Conservation (phyloP, 2,113 vertebrate genomes). For the Aepyceros melampus region DNA sequence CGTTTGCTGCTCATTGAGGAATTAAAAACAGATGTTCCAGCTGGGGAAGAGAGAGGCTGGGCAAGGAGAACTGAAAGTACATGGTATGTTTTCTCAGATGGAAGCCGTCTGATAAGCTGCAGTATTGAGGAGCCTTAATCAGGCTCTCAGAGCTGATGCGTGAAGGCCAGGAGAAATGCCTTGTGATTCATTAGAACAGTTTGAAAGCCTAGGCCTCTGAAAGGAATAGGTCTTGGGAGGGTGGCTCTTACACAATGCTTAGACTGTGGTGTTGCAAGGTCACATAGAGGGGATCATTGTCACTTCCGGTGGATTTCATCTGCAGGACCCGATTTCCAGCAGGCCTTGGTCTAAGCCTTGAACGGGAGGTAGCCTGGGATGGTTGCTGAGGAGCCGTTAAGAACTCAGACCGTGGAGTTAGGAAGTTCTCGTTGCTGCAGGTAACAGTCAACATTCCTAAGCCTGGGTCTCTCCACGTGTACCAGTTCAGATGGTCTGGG, state of each 20-base stretch:
- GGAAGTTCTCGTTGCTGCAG: accelerated
- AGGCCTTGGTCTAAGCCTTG: neutral
- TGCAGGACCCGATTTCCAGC: neutral
- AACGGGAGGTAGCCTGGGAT: neutral
- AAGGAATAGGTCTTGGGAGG: neutral
- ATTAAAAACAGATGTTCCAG: neutral
- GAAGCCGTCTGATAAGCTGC: neutral
- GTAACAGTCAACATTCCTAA: accelerated
- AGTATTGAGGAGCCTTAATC: neutral
- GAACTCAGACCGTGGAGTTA: neutral
- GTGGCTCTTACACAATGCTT: accelerated
- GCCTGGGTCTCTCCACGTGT: accelerated
- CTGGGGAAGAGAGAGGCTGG: neutral
- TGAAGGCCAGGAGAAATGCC: neutral
- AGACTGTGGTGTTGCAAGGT: neutral
- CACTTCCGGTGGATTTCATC: neutral
- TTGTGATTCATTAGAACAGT: neutral
- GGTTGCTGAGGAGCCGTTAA: neutral
- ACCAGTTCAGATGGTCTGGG: neutral
- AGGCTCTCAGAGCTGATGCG: neutral
- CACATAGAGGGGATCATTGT: no score
- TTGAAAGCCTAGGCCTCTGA: neutral
- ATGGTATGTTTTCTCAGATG: neutral
- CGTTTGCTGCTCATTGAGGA: neutral
- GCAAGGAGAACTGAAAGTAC: neutral